Base-by-base conservation (phyloP, 2,888 invertebrate genomes). In the Caenorhabditis sinica region DNA sequence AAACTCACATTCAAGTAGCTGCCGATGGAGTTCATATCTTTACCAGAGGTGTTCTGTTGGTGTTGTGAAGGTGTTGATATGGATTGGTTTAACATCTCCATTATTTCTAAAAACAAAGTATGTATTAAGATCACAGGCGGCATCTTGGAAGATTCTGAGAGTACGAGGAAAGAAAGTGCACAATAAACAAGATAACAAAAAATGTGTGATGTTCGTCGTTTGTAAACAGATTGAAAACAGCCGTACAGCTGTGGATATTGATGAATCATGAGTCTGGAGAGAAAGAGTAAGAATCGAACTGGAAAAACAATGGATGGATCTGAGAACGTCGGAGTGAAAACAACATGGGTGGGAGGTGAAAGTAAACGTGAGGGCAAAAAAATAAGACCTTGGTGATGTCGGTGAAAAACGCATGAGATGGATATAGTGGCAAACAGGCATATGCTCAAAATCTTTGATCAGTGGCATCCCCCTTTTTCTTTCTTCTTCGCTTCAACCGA, bases 371-470 rank as follows among this genome's bases (percentile, higher is more conserved):
- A 72, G 65, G 66, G 80, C 80, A 56, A 83, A 75, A 20, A 58
- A 83, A 40, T 40, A 40, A 40, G 40, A 11, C 33, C 5, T 4
- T 45, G 71, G 40, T 68, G 51, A 77, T 77, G 60, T 66, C 51
- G 40, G 60, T 49, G 79, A 74, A 61, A 83, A 79, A 79, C 69
- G 73, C 79, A 83, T 79, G 76, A 82, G 49, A 49, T 49, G 20
- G 82, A 76, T 82, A 76, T 82, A 69, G 74, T 75, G 82, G 71
- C 69, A 75, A 83, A 73, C 73, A 77, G 83, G 83, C 83, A 83
- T 83, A 69, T 79, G 83, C 83, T 79, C 79, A 79, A 83, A 82
- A 83, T 83, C 83, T 83, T 83, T 83, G 83, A 83, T 83, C 83
- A 83, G 74, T 73, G 71, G 83, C 77, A 68, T 75, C 56, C 49